Base-by-base conservation (phyloP, 92 coral and sea anemone genomes). In the Chrysogorgia sp. region DNA sequence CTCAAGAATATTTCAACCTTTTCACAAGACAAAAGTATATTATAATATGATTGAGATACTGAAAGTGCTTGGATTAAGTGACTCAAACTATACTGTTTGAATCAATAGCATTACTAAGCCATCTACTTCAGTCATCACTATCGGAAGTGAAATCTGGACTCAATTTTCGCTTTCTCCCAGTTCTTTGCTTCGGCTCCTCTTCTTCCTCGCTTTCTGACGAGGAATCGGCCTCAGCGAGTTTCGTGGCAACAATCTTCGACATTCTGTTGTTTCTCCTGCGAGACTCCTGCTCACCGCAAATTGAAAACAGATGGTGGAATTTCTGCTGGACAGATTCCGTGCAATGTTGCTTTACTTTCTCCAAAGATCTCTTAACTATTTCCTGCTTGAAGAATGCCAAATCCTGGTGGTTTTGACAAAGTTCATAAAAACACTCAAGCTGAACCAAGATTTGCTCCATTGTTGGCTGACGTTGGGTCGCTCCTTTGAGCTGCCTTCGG, bases 341-440 rank as follows among this genome's bases (percentile, higher is more conserved):
- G 50, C 45, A 50, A 43, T 80, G 56, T 48, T 81, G 92, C 63
- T 84, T 90, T 41, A 88, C 90, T 79, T 93, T 96, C 58, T 93
- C 98, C 76, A 93, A 66, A 7, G 96, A 91, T 15, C 92, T 63
- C 75, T 89, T 90, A 40, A 93, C 82, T 20, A 86, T 74, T 15
- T 93, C 98, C 64, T 93, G 96, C 80, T 93, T 93, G 74, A 93
- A 93, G 88, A 93, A 92, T 52, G 71, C 82, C 77, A 89, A 35
- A 35, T 91, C 92, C 55, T 94, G 97, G 67, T 94, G 98, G 47
- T 91, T 92, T 59, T 94, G 98, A 65, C 92, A 91, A 34, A 94
- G 68, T 71, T 91, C 92, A 58, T 91, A 87, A 29, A 94, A 85
- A 91, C 98, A 91, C 76, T 94, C 92, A 58, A 94, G 82, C 77